A percentile compares a stretch with the other conserved stretches of the same genome.
Evolutionary conservation across 1,140 invertebrate genomes (phyloP).

Genomic region (Cyclina sinensis): DNA sequence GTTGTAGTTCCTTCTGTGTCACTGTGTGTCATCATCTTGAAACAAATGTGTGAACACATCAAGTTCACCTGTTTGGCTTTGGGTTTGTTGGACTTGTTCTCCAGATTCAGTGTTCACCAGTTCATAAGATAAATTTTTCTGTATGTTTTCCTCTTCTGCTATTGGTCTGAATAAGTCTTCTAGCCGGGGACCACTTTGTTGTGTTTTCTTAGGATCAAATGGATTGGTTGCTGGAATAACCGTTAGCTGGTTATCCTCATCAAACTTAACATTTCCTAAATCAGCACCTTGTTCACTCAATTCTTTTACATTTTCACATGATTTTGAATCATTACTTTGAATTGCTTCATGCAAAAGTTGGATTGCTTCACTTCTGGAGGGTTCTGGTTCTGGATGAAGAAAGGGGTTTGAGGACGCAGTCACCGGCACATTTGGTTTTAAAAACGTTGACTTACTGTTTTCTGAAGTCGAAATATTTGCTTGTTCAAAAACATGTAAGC

Average conservation of each 20-base stretch:
- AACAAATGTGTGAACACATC: constrained; percentile 63
- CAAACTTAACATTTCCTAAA: constrained; percentile 9
- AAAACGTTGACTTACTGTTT: background rate
- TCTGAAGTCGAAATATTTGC: background rate
- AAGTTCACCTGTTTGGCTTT: constrained; percentile 32
- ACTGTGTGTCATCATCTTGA: constrained; percentile 51
- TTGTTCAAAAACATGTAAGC: background rate
- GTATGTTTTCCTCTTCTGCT: background rate
- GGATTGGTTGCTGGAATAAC: constrained; percentile 50
- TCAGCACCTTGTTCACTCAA: background rate
- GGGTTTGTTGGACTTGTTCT: constrained; percentile 17
- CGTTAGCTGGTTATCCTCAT: constrained; percentile 39
- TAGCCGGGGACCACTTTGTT: background rate
- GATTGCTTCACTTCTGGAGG: background rate
- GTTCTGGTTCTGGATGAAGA: background rate
- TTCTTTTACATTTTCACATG: background rate
- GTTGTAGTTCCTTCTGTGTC: background rate
- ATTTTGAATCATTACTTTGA: background rate
- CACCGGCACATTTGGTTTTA: background rate
- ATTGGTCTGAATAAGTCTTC: constrained; percentile 47
- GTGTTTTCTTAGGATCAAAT: background rate
- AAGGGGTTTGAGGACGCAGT: background rate
- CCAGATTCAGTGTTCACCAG: background rate
- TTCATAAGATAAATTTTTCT: constrained; percentile 20
- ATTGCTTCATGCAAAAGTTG: background rate